Percentiles rank a stretch among this genome's conserved stretches.
Conservation (phyloP, 2,888 invertebrate genomes). For the Helleia helle region DNA sequence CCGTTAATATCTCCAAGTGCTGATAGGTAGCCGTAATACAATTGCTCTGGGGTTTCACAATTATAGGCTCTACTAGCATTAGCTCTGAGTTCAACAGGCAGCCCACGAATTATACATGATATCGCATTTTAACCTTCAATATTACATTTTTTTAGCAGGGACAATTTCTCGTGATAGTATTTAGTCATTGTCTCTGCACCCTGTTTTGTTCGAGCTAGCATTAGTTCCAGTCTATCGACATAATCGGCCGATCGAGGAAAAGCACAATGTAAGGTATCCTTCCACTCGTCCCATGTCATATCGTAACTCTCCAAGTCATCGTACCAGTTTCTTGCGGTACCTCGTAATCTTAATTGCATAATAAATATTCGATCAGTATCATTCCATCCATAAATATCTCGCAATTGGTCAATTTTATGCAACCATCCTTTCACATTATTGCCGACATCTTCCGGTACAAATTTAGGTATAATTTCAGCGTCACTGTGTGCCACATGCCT, state of each 20-base stretch:
- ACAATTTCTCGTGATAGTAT: conserved; percentile 27
- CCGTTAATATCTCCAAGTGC: conserved; percentile 21
- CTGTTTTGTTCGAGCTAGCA: conserved; percentile 24
- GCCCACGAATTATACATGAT: conserved; percentile 10
- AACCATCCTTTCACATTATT: conserved; percentile 24
- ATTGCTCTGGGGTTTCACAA: conserved; percentile 21
- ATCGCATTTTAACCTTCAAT: conserved; percentile 20
- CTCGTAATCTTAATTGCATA: conserved; percentile 24
- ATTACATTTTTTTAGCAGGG: conserved; percentile 23
- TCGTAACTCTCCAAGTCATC: conserved; percentile 19
- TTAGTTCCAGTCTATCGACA: conserved; percentile 26
- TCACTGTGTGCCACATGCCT: conserved; percentile 10
- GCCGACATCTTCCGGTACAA: conserved; percentile 18
- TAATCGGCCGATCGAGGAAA: conserved; percentile 26
- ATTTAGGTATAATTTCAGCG: conserved; percentile 20
- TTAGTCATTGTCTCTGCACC: conserved; percentile 28
- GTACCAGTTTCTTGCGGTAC: conserved; percentile 17
- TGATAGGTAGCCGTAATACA: conserved; percentile 23
- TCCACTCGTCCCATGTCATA: conserved; percentile 29
- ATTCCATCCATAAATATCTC: conserved; percentile 25
- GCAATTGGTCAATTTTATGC: conserved; percentile 28
- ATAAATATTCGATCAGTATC: conserved; percentile 14
- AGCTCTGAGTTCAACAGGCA: conserved; percentile 19
- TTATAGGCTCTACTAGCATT: conserved; percentile 25
- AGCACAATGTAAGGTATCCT: conserved; percentile 17